Evolutionary conservation across 2,797 vertebrate species (phyloP).

Genomic region (Carapus acus): DNA sequence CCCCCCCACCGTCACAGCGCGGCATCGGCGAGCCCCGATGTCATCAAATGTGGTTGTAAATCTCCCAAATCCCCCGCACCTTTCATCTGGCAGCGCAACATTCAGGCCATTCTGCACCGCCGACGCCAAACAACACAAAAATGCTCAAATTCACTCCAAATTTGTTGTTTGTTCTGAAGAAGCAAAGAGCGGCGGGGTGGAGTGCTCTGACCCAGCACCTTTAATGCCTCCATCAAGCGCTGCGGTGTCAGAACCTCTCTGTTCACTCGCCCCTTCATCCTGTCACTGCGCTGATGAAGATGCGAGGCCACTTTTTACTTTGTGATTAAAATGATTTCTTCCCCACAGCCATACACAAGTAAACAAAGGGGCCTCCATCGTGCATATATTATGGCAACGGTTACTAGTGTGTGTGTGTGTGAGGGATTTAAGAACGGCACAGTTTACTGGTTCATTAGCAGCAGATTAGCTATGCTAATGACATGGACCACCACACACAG

Average conservation of each 20-base stretch:
- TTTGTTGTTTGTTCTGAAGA: constrained; percentile 13
- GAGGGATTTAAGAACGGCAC: constrained; percentile 63
- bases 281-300: constrained; percentile 61
- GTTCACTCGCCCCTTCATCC: constrained; percentile 39
- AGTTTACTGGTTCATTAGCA: constrained; percentile 75
- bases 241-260: constrained; percentile 34
- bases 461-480: constrained; percentile 79
- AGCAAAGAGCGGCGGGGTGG: background rate
- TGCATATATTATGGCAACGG: constrained; percentile 66
- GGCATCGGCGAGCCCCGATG: constrained; percentile 62
- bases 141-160: constrained; percentile 14
- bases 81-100: constrained; percentile 63
- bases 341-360: constrained; percentile 61
- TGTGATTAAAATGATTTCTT: constrained; percentile 69
- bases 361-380: constrained; percentile 61
- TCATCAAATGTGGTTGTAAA: constrained; percentile 62
- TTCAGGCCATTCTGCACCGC: constrained; percentile 51
- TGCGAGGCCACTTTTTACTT: constrained; percentile 63
- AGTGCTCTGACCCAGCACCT: constrained; percentile 17
- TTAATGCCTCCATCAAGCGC: constrained; percentile 23
- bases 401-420: constrained; percentile 40
- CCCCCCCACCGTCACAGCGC: constrained; percentile 64
- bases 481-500: constrained; percentile 68
- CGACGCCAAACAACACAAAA: constrained; percentile 41
- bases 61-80: constrained; percentile 65